Percentiles rank a stretch among this genome's conserved stretches.
Evolutionary conservation across 2,113 vertebrate species (phyloP).

Genomic region (Pelvicachromis taeniatus): DNA sequence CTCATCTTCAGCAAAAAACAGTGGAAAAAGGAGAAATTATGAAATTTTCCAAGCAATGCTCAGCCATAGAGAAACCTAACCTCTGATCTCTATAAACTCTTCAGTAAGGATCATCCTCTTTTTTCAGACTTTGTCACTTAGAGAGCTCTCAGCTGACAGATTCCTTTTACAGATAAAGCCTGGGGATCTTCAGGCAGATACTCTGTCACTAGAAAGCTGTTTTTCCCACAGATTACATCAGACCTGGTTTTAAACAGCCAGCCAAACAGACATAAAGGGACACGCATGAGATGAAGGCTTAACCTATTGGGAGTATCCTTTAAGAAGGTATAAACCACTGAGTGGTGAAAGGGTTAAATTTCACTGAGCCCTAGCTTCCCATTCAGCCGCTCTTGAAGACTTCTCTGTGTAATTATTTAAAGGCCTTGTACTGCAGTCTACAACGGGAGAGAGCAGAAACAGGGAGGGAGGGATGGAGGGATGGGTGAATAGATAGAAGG

Average conservation of each 20-base stretch:
- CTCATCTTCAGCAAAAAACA: not conserved
- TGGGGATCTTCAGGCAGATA: slow-evolving; percentile 43
- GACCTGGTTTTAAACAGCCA: slow-evolving; percentile 25
- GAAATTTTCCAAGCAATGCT: not conserved
- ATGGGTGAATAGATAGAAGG: not conserved
- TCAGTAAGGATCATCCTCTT: slow-evolving; percentile 40
- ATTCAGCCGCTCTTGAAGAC: slow-evolving; percentile 25
- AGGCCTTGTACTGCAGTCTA: slow-evolving; percentile 41
- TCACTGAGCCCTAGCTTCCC: slow-evolving; percentile 22
- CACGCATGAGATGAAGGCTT: slow-evolving; percentile 7
- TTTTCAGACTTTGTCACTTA: slow-evolving; percentile 37
- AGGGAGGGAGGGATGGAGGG: not conserved
- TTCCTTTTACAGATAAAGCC: slow-evolving; percentile 52
- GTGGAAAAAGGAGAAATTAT: not conserved
- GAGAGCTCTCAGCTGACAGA: slow-evolving; percentile 46
- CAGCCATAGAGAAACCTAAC: not conserved
- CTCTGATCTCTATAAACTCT: slow-evolving; percentile 30
- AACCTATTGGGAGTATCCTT: not conserved
- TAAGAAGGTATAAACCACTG: slow-evolving; percentile 4
- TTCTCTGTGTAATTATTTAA: slow-evolving; percentile 66
- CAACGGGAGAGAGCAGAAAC: not conserved
- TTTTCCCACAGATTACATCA: slow-evolving; percentile 60
- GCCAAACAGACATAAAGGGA: not conserved
- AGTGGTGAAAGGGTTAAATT: slow-evolving; percentile 40
- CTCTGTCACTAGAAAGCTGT: slow-evolving; percentile 47